Evolutionary conservation across 2,113 vertebrate genomes (phyloP).

Genomic region (Tichodroma muraria): DNA sequence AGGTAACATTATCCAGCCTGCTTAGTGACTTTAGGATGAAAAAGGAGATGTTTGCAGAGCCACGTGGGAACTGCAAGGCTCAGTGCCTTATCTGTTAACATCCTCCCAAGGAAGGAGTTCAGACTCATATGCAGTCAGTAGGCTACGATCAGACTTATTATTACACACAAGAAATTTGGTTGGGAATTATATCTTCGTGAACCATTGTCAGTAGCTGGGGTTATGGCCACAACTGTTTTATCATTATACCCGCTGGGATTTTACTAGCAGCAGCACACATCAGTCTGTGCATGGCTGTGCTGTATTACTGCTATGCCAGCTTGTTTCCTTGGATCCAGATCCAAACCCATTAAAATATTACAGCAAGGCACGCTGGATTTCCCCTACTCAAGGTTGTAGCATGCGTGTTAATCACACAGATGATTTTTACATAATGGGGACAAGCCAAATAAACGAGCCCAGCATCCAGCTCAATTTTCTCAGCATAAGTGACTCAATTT

Average conservation of each 20-base stretch:
- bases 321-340: not conserved
- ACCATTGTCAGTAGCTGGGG: not conserved
- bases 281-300: not conserved
- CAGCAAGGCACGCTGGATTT: not conserved
- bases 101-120: not conserved
- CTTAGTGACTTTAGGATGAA: not conserved
- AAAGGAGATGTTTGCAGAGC: not conserved
- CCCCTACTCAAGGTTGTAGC: not conserved
- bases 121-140: not conserved
- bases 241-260: not conserved
- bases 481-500: not conserved
- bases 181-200: not conserved
- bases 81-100: not conserved
- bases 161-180: not conserved
- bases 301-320: not conserved
- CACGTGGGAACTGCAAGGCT: not conserved
- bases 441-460: not conserved
- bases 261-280: not conserved
- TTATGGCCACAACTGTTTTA: not conserved
- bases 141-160: not conserved
- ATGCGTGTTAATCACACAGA: not conserved
- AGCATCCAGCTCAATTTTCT: not conserved
- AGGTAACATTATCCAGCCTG: not conserved
- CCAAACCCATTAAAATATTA: not conserved
- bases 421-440: fast-evolving